phyloP scores from a whole-genome alignment of 2,797 vertebrate species.

The Pelodytes ibericus region DNA sequence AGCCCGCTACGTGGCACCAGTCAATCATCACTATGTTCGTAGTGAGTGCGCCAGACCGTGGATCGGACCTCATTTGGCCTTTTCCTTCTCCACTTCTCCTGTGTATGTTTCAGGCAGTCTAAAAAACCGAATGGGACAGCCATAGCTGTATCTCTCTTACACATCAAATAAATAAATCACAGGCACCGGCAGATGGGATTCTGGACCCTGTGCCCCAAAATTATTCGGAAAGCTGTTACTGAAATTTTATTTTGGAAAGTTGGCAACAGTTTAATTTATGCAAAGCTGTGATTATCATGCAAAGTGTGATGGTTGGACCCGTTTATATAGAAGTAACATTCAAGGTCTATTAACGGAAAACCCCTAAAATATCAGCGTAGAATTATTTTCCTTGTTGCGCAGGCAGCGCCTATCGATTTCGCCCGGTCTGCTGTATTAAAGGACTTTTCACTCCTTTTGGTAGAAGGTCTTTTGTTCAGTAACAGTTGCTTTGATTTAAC shows the following conservation, averaged over 20 bases:
- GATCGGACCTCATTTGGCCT: no score
- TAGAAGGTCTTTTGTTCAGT: conserved; percentile 97
- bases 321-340: conserved; percentile 27
- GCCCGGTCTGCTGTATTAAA: conserved; percentile 27
- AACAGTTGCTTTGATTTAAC: conserved; percentile 74
- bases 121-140: conserved; percentile 32
- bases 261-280: conserved; percentile 34
- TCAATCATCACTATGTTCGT: no score
- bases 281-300: conserved; percentile 32
- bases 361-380: conserved; percentile 21
- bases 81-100: no score
- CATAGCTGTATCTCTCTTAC: conserved; percentile 6
- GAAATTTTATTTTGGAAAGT: conserved; percentile 52
- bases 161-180: conserved; percentile 29
- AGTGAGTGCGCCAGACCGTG: no score
- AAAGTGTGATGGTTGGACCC: conserved; percentile 21
- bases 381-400: conserved; percentile 40
- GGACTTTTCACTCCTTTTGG: conserved; percentile 14
- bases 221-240: conserved; percentile 52
- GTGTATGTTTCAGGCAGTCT: no score
- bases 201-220: conserved; percentile 46
- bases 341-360: conserved; percentile 28
- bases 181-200: conserved; percentile 49
- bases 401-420: conserved; percentile 29
- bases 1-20: no score